Evolutionary conservation across 1,140 invertebrate genomes (phyloP).

Genomic region (Heliconius hermathena): DNA sequence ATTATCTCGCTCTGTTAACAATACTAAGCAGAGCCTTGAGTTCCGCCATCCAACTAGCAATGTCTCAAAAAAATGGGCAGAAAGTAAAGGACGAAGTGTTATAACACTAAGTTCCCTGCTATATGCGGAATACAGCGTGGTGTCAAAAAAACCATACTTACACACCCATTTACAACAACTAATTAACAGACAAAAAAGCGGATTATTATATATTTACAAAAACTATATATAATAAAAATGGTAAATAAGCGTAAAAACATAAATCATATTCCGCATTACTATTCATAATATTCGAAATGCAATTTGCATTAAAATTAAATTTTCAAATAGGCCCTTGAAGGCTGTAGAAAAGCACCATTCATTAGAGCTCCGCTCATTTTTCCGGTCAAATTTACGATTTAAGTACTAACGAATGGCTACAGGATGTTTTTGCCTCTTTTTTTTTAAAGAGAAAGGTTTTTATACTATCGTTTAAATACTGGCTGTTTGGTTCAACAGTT

Average conservation of each 20-base stretch:
- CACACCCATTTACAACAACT: background rate
- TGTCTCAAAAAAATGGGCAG: too few relatives aligned
- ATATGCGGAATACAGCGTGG: too few relatives aligned
- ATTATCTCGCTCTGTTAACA: too few relatives aligned
- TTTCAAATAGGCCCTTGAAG: slow-evolving; percentile 29
- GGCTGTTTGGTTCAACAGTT: too few relatives aligned
- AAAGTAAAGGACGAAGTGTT: too few relatives aligned
- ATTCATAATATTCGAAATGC: slow-evolving; percentile 27
- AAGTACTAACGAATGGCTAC: slow-evolving; percentile 5
- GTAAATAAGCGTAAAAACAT: background rate
- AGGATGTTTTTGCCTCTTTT: background rate
- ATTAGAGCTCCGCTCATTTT: slow-evolving; percentile 35
- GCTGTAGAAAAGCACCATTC: slow-evolving; percentile 32
- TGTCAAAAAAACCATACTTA: background rate
- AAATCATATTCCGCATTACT: slow-evolving; percentile 8
- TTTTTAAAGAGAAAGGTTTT: background rate
- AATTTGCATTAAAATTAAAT: slow-evolving; percentile 36
- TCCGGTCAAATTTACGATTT: slow-evolving; percentile 35
- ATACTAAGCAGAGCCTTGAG: too few relatives aligned
- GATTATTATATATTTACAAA: background rate
- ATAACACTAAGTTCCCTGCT: too few relatives aligned
- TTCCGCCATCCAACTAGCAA: too few relatives aligned
- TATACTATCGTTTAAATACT: background rate
- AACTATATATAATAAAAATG: background rate
- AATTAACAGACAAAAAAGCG: background rate